phyloP scores from a whole-genome alignment of 2,888 invertebrate genomes.

The Campoletis raptor region DNA sequence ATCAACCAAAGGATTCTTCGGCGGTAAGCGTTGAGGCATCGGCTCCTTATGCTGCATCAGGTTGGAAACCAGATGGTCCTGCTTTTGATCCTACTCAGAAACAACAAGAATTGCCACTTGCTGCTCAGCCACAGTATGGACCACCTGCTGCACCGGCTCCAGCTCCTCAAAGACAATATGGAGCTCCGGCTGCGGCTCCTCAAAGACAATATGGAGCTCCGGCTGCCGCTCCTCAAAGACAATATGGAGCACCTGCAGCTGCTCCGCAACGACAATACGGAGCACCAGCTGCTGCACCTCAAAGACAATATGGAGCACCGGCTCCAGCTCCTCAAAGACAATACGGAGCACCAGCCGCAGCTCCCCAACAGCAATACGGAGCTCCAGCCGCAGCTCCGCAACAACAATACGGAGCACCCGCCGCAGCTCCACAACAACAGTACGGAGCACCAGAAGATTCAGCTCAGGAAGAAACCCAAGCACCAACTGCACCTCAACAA shows the following conservation, averaged over 20 bases:
- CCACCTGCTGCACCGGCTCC: constrained; percentile 75
- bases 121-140: constrained; percentile 50
- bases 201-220: constrained; percentile 78
- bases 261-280: constrained; percentile 66
- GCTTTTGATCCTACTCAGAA: constrained; percentile 84
- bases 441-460: constrained; percentile 70
- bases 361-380: constrained; percentile 70
- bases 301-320: constrained; percentile 73
- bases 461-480: constrained; percentile 66
- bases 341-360: constrained; percentile 69
- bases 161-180: constrained; percentile 71
- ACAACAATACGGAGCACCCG: constrained; percentile 71
- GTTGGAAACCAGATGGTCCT: constrained; percentile 85
- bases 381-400: constrained; percentile 66
- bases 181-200: constrained; percentile 63
- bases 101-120: constrained; percentile 65
- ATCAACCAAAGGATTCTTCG: constrained; percentile 75
- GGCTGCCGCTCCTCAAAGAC: constrained; percentile 44
- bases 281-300: constrained; percentile 64
- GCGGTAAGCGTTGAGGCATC: constrained; percentile 70
- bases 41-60: constrained; percentile 84
- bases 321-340: constrained; percentile 70
- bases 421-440: constrained; percentile 58
- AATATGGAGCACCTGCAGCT: constrained; percentile 81
- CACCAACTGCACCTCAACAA: constrained; percentile 52